Conservation (phyloP, 2,797 vertebrate species). For the Lepus oiostolus region DNA sequence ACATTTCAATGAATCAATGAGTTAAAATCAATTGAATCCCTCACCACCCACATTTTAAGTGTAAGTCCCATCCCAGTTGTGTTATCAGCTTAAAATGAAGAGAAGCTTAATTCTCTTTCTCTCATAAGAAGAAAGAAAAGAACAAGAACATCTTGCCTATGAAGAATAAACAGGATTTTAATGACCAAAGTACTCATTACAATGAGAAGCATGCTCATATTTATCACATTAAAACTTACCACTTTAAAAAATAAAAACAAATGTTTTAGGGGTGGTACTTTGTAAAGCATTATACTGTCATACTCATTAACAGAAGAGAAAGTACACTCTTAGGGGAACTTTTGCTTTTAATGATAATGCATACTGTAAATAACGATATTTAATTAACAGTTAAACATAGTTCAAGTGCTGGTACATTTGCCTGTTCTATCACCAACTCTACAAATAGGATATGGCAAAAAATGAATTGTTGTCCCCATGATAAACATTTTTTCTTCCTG, state of each 20-base stretch:
- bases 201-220: slow-evolving; percentile 81
- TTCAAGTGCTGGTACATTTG: slow-evolving; percentile 83
- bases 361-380: slow-evolving; percentile 79
- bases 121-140: slow-evolving; percentile 75
- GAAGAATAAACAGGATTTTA: slow-evolving; percentile 84
- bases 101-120: slow-evolving; percentile 67
- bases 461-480: slow-evolving; percentile 87
- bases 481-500: slow-evolving; percentile 87
- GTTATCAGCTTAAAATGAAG: slow-evolving; percentile 63
- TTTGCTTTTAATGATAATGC: slow-evolving; percentile 80
- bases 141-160: slow-evolving; percentile 84
- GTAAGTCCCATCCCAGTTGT: slow-evolving; percentile 52
- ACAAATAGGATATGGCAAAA: slow-evolving; percentile 87
- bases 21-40: slow-evolving; percentile 54
- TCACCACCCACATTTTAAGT: slow-evolving; percentile 63
- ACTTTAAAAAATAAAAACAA: slow-evolving; percentile 68
- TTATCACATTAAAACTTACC: slow-evolving; percentile 84
- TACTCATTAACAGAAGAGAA: slow-evolving; percentile 82
- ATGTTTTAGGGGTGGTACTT: slow-evolving; percentile 71
- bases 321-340: slow-evolving; percentile 80
- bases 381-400: slow-evolving; percentile 83
- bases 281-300: slow-evolving; percentile 76
- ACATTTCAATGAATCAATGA: slow-evolving; percentile 26
- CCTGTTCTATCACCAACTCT: slow-evolving; percentile 84
- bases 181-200: slow-evolving; percentile 82